Evolutionary conservation across 2,797 vertebrate species (phyloP).

Genomic region (Phaenicophaeus curvirostris): DNA sequence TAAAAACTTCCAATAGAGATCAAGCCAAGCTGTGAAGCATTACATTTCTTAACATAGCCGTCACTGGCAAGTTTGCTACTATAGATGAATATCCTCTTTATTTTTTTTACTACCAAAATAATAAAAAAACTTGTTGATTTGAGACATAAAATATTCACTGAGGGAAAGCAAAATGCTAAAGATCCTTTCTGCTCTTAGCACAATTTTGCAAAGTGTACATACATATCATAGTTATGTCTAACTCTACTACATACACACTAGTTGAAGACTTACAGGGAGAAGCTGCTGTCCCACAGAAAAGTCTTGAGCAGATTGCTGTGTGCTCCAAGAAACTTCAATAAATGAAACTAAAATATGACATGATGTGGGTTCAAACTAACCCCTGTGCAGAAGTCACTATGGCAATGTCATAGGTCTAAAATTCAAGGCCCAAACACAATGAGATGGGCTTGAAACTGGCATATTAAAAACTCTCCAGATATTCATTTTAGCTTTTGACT

Average conservation of each 20-base stretch:
- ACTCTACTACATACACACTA: background rate
- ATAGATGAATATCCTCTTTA: background rate
- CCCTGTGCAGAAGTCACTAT: accelerated
- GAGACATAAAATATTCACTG: background rate
- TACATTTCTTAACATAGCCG: background rate
- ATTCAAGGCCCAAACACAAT: background rate
- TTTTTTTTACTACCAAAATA: background rate
- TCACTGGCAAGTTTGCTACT: background rate
- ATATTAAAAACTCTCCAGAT: background rate
- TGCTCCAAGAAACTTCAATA: background rate
- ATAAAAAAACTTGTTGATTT: background rate
- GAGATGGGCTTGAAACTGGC: background rate
- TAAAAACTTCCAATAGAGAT: background rate
- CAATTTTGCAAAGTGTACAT: background rate
- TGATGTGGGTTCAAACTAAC: background rate
- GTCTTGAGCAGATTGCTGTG: background rate
- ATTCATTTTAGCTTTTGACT: background rate
- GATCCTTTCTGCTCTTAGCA: background rate
- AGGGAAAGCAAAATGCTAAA: background rate
- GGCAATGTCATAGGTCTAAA: background rate
- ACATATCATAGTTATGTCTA: background rate
- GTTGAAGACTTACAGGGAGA: background rate
- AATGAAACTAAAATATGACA: background rate
- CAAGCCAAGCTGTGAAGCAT: background rate
- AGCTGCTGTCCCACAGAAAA: background rate